Percentiles rank a stretch among this genome's conserved stretches.
Evolutionary conservation across 2,888 invertebrate genomes (phyloP).

Genomic region (Helleia helle): DNA sequence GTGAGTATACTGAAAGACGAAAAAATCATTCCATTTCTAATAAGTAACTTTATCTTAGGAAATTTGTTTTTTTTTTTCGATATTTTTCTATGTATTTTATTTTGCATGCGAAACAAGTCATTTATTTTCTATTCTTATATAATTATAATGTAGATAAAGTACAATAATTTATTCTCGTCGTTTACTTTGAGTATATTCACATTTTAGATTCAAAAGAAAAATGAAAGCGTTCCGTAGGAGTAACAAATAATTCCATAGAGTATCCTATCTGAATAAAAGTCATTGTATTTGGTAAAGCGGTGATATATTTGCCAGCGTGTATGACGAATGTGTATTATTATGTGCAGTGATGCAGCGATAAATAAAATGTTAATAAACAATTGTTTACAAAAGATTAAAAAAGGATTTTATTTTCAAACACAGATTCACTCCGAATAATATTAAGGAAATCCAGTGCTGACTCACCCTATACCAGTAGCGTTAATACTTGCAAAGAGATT

Average conservation of each 20-base stretch:
- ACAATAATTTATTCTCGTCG: slow-evolving; percentile 35
- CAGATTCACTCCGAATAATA: too few species aligned
- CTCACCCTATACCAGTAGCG: too few species aligned
- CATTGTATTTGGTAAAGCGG: slow-evolving; percentile 59
- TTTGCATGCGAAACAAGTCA: slow-evolving; percentile 52
- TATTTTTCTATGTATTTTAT: slow-evolving; percentile 47
- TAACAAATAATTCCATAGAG: slow-evolving; percentile 61
- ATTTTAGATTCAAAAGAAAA: slow-evolving; percentile 64
- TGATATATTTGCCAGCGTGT: slow-evolving; percentile 55
- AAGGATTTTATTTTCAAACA: slow-evolving; percentile 47
- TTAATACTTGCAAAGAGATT: too few species aligned
- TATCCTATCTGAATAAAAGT: slow-evolving; percentile 57
- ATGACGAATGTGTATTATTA: slow-evolving; percentile 58
- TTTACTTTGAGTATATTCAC: slow-evolving; percentile 65
- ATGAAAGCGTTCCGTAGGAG: slow-evolving; percentile 58
- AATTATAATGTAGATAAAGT: slow-evolving; percentile 39
- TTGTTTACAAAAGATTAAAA: slow-evolving; percentile 73
- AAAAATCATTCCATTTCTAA: slow-evolving; percentile 68
- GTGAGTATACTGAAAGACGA: slow-evolving; percentile 68
- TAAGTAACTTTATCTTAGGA: slow-evolving; percentile 42
- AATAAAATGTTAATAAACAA: slow-evolving; percentile 75
- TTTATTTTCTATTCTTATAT: slow-evolving; percentile 33
- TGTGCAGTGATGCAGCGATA: slow-evolving; percentile 62
- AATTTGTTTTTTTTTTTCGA: slow-evolving; percentile 44
- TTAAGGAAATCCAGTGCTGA: too few species aligned